Evolutionary conservation across 2,113 vertebrate genomes (phyloP).

Genomic region (Oreotragus oreotragus): DNA sequence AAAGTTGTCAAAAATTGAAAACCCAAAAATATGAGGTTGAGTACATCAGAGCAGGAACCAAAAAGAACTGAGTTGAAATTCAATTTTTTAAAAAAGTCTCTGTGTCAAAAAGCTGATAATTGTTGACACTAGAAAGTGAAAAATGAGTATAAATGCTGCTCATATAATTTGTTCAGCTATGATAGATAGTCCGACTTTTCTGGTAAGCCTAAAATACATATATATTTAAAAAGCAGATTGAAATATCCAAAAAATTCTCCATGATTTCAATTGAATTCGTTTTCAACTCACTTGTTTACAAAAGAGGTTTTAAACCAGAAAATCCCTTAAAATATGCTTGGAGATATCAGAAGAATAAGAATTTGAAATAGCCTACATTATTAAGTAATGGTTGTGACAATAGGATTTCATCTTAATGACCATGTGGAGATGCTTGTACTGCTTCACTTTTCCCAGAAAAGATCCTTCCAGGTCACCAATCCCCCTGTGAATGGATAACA

Average conservation of each 20-base stretch:
- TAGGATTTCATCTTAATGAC: background rate
- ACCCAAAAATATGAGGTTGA: slow-evolving; percentile 38
- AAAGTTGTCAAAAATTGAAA: slow-evolving; percentile 56
- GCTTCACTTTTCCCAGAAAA: background rate
- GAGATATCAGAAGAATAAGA: background rate
- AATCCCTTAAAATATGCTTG: background rate
- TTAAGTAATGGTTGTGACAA: background rate
- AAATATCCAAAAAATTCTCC: background rate
- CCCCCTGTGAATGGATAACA: background rate
- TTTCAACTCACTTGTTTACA: background rate
- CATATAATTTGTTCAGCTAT: background rate
- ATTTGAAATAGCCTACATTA: background rate
- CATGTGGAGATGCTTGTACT: background rate
- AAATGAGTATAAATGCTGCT: slow-evolving; percentile 53
- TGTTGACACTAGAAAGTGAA: slow-evolving; percentile 24
- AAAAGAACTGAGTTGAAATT: slow-evolving; percentile 27
- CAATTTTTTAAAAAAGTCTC: background rate
- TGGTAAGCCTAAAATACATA: background rate
- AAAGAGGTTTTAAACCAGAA: background rate
- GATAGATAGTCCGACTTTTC: background rate
- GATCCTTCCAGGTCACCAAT: background rate
- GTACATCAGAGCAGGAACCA: slow-evolving; percentile 18
- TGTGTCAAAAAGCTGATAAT: background rate
- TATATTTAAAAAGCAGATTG: background rate
- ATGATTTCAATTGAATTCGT: background rate